Conservation (phyloP, 2,888 invertebrate species). For the Orchesella flavescens region DNA sequence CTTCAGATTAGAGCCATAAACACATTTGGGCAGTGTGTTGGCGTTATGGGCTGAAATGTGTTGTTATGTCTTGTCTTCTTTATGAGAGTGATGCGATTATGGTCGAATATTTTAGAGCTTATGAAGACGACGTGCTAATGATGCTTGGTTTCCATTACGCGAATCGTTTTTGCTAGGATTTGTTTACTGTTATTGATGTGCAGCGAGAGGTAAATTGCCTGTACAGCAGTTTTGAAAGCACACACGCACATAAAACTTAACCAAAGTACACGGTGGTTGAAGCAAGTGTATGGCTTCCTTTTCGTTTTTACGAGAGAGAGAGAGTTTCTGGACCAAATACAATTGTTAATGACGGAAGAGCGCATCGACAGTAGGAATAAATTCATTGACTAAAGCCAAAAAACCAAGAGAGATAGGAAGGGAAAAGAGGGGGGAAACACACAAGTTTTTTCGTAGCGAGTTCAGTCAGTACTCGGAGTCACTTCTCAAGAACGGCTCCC, state of each 20-base stretch:
- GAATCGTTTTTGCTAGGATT: conserved; percentile 27
- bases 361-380: background rate
- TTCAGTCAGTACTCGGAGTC: conserved; percentile 36
- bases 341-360: conserved; percentile 15
- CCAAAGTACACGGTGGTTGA: background rate
- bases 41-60: background rate
- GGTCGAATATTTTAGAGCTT: background rate
- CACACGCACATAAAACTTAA: conserved; percentile 16
- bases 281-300: background rate
- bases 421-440: conserved; percentile 17
- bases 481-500: conserved; percentile 45
- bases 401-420: background rate
- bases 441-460: conserved; percentile 41
- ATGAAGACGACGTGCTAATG: conserved; percentile 57
- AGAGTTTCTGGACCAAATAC: background rate
- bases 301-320: too few relatives aligned
- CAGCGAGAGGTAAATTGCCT: background rate
- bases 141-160: conserved; percentile 47
- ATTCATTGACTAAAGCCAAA: background rate
- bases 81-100: background rate
- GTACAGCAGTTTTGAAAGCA: background rate
- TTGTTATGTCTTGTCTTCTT: background rate
- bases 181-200: conserved; percentile 24
- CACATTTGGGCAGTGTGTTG: background rate
- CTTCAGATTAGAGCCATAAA: conserved; percentile 1